These are phyloP conservation scores for Garrulus glandarius DNA, from an alignment of 2,797 vertebrate species.

Conservation along the genomic window DNA sequence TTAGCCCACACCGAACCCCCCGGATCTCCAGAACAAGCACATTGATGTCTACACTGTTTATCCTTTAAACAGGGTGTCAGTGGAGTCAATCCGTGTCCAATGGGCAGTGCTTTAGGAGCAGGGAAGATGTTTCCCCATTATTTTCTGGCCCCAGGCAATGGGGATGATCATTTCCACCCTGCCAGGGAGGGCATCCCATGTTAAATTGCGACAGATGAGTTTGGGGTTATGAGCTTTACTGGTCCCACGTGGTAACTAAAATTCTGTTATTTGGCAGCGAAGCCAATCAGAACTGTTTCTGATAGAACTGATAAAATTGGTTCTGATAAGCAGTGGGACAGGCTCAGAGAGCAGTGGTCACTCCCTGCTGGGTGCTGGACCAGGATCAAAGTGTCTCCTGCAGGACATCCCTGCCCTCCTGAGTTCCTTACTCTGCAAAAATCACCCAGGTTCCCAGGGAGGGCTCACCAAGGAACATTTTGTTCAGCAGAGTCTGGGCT, in stretches of 20 bases:
- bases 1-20: neutral
- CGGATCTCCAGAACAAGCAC: neutral
- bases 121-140: neutral
- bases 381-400: neutral
- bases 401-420: neutral
- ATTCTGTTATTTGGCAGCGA: neutral
- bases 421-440: neutral
- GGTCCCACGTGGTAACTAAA: neutral
- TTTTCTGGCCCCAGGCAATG: neutral
- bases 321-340: neutral
- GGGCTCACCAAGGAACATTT: neutral
- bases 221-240: neutral
- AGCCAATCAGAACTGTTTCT: neutral
- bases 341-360: neutral
- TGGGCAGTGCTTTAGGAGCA: neutral
- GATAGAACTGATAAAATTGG: neutral
- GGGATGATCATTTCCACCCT: neutral
- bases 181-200: neutral
- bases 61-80: neutral
- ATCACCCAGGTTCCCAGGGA: neutral
- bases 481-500: neutral
- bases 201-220: neutral
- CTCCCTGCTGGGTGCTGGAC: neutral
- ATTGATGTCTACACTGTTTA: neutral
- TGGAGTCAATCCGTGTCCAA: neutral